Evolutionary conservation across 2,113 vertebrate species (phyloP).

Genomic region (Hucho hucho): DNA sequence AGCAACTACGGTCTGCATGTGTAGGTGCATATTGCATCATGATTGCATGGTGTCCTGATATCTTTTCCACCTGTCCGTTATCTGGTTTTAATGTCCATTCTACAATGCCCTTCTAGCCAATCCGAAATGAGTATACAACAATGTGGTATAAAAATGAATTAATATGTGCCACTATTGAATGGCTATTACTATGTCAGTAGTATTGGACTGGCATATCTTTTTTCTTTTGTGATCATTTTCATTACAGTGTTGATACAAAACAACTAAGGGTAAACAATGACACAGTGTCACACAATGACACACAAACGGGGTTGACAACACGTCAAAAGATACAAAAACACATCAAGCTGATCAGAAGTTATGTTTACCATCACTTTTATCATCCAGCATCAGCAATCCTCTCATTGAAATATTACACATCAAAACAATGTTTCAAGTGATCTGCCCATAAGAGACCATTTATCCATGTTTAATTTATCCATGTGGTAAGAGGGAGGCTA

Average conservation of each 20-base stretch:
- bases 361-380: too few species aligned
- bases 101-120: too few species aligned
- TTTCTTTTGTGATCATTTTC: background rate
- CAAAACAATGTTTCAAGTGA: too few species aligned
- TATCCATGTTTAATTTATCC: background rate
- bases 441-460: background rate
- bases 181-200: conserved; percentile 3
- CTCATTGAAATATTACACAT: too few species aligned
- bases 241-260: background rate
- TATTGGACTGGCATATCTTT: background rate
- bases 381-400: too few species aligned
- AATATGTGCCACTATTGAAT: conserved; percentile 1
- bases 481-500: background rate
- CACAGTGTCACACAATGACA: conserved; percentile 2
- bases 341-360: background rate
- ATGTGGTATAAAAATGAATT: background rate
- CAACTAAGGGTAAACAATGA: background rate
- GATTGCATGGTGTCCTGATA: too few species aligned
- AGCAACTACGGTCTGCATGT: too few species aligned
- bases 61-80: too few species aligned
- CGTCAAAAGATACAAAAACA: too few species aligned
- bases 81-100: too few species aligned
- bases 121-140: too few species aligned
- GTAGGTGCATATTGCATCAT: too few species aligned
- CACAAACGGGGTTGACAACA: background rate